phyloP scores from a whole-genome alignment of 37 sponge, comb jelly and placozoan species.

The Halisarca cf. caerulea region DNA sequence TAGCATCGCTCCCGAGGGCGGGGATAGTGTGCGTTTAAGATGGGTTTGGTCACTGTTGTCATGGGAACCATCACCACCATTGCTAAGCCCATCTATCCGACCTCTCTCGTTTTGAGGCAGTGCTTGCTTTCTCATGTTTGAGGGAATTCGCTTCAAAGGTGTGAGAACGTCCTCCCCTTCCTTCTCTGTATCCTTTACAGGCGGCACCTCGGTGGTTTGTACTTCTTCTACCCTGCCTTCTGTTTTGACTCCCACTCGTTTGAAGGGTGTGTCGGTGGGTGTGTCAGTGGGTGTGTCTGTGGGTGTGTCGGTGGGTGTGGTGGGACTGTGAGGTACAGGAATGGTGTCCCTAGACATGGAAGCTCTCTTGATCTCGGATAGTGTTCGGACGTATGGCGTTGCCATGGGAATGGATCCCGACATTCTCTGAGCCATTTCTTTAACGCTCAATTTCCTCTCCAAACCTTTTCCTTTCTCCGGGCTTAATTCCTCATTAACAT shows the following conservation, averaged over 20 bases:
- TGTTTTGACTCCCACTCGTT: background rate
- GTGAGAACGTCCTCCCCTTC: constrained; percentile 22
- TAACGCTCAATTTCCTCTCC: no score
- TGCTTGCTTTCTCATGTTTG: background rate
- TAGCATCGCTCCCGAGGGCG: background rate
- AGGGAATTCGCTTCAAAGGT: constrained; percentile 14
- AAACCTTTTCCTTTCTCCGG: no score
- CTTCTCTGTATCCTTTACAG: background rate
- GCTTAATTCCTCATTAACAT: no score
- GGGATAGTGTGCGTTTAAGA: background rate
- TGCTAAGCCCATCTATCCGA: constrained; percentile 3
- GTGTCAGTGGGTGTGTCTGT: no score
- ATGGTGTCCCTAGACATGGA: no score
- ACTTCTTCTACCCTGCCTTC: background rate
- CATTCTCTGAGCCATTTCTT: no score
- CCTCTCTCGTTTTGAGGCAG: background rate
- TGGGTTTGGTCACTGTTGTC: background rate
- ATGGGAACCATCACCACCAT: background rate
- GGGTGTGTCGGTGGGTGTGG: constrained; percentile 17
- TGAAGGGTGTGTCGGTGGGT: constrained; percentile 11
- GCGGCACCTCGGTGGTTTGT: background rate
- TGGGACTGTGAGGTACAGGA: background rate
- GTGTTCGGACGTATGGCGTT: no score
- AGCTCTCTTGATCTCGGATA: no score
- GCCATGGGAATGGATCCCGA: no score